Evolutionary conservation across 2,888 invertebrate species (phyloP), one percentile per base, ranked within the genome.

Genomic region (Timandra comae): DNA sequence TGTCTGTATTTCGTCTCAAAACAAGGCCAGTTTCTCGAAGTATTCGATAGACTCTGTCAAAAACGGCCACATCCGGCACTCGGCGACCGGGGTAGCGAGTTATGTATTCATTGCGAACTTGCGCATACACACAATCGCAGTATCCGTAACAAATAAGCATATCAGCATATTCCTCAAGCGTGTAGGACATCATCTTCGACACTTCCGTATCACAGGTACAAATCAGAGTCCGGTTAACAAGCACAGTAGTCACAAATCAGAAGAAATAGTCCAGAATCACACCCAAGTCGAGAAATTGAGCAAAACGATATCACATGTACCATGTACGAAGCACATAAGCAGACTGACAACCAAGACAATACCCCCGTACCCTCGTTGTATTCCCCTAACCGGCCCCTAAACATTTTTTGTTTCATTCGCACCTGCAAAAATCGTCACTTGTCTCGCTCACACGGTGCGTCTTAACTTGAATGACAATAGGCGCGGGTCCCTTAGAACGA

Each of bases 221-320:
- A 38, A 36, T 39, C 50, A 35, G 54, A 59, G 16, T 48, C 52
- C 4, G 56, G 54, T 1, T 27, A 66, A 0, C 70, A 73, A 1
- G 41, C 52, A 12, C 45, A 49, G 27, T 16, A 30, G 30, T 12
- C 25, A 27, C 26, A 32, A 20, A 9, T 20, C 6, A 4, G 3
- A 8, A 23, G 20, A 26, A 22, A 21, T 12, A 32, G 27, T 22
- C 16, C 16, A 16, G 16, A 16, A 16, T 16, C 16, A 16, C 16
- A 16, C 27, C 32, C 32, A 33, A 33, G 27, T 33, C 13, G 32
- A 27, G 27, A 28, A 33, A 33, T 23, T 22, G 24, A 29, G 28
- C 24, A 33, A 33, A 28, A 33, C 19, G 26, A 33, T 33, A 25
- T 33, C 20, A 25, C 33, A 33, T 29, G 20, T 33, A 33, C 28